Base-by-base conservation (phyloP, 2,797 vertebrate genomes). In the Tokudaia tokunoshimensis region DNA sequence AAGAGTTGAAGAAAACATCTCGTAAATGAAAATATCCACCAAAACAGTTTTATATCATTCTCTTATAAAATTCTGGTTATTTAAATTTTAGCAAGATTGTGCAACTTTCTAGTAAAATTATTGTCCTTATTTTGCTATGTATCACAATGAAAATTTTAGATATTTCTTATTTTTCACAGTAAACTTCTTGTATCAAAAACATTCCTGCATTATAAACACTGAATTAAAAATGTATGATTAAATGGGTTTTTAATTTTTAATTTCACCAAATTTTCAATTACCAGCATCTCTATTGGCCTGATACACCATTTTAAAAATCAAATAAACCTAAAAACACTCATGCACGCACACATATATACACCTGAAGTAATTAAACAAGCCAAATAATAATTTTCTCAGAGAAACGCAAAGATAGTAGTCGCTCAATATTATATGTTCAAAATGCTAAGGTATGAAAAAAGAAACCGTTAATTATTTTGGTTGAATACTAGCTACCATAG, bases 371-470 rank as follows among this genome's bases (percentile, higher is more conserved):
- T 61, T 29, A 78, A 47, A 95, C 70, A 26, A 94, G 65, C 24
- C n/a, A 74, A 86, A 34, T 3, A 91, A 57, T 78, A 57, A 1
- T 67, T 89, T 82, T 89, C 67, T 90, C 63, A 91, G 76, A 72
- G 70, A 34, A 97, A 96, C 83, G 84, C 72, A 94, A 95, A 94
- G 34, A 94, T 12, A 92, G 55, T 93, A 96, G 26, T 87, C 90
- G 91, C 72, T 67, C 29, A 65, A 74, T 17, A 81, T 79, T 74
- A 55, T 37, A 10, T 92, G 57, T 85, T 82, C 61, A 86, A 93
- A 96, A 75, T 37, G 17, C 67, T 89, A 50, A 22, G 4, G 5
- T 41, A 22, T 1, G 6, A 13, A 67, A 76, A 91, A 79, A 6
- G 29, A 67, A 82, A 47, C 31, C n/a, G 19, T 85, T 92, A 50